A percentile compares a stretch with the other conserved stretches of the same genome.
Evolutionary conservation across 1,140 invertebrate genomes (phyloP).

Genomic region (Odontomachus brunneus): DNA sequence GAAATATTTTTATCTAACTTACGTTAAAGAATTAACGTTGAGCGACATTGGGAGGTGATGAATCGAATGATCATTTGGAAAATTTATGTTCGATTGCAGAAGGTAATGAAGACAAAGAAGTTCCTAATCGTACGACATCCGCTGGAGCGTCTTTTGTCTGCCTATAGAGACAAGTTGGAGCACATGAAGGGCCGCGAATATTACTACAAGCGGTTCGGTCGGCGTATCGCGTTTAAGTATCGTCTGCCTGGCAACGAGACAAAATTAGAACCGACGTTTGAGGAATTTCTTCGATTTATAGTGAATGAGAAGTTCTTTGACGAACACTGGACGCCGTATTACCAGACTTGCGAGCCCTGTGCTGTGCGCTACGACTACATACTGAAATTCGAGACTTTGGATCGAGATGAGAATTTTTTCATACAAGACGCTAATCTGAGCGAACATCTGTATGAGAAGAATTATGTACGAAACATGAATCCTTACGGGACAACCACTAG

Average conservation of each 20-base stretch:
- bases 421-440: slow-evolving; percentile 87
- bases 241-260: slow-evolving; percentile 61
- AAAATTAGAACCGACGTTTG: slow-evolving; percentile 87
- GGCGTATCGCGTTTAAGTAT: slow-evolving; percentile 84
- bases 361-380: slow-evolving; percentile 82
- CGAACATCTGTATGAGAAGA: slow-evolving; percentile 84
- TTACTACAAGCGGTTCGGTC: slow-evolving; percentile 81
- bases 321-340: slow-evolving; percentile 85
- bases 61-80: not conserved
- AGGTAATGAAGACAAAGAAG: slow-evolving; percentile 74
- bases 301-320: slow-evolving; percentile 84
- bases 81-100: slow-evolving; percentile 61
- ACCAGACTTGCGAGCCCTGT: slow-evolving; percentile 83
- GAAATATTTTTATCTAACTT: too few relatives aligned
- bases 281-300: slow-evolving; percentile 89
- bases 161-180: slow-evolving; percentile 89
- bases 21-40: too few relatives aligned
- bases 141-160: slow-evolving; percentile 88
- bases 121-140: slow-evolving; percentile 87
- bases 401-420: slow-evolving; percentile 89
- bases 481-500: slow-evolving; percentile 86
- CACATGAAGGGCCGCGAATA: slow-evolving; percentile 82
- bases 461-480: slow-evolving; percentile 85
- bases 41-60: not conserved
- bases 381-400: slow-evolving; percentile 83